phyloP scores from a whole-genome alignment of 1,140 invertebrate species.

The Nasonia giraulti region DNA sequence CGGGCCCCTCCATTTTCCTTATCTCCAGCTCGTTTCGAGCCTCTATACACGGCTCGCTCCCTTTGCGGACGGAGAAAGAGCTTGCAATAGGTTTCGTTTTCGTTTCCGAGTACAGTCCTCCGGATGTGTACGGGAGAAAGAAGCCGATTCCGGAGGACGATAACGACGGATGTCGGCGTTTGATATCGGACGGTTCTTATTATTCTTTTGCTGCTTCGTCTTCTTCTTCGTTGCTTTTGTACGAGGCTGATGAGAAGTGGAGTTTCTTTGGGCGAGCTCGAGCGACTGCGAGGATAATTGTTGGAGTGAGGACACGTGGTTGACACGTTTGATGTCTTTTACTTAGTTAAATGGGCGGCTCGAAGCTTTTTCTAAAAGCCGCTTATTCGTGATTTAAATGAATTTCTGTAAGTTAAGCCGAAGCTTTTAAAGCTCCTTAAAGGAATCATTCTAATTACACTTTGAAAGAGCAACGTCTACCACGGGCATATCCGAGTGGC shows the following conservation, averaged over 20 bases:
- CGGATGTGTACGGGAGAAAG: background rate
- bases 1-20: background rate
- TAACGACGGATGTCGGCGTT: background rate
- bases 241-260: background rate
- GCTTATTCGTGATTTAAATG: too few species aligned
- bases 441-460: too few species aligned
- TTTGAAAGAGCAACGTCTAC: too few species aligned
- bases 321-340: background rate
- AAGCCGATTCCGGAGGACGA: background rate
- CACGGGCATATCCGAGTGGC: too few species aligned
- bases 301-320: background rate
- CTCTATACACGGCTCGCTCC: background rate
- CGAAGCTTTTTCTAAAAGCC: too few species aligned
- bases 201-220: background rate
- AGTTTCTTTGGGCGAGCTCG: background rate
- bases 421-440: too few species aligned
- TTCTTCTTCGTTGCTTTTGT: background rate
- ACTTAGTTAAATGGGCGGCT: background rate
- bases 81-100: background rate
- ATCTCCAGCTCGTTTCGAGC: background rate
- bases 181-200: background rate
- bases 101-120: too few species aligned
- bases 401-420: too few species aligned
- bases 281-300: background rate
- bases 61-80: background rate